These are phyloP conservation scores for Jacana jacana DNA, from an alignment of 2,113 vertebrate species.

Conservation along the genomic window DNA sequence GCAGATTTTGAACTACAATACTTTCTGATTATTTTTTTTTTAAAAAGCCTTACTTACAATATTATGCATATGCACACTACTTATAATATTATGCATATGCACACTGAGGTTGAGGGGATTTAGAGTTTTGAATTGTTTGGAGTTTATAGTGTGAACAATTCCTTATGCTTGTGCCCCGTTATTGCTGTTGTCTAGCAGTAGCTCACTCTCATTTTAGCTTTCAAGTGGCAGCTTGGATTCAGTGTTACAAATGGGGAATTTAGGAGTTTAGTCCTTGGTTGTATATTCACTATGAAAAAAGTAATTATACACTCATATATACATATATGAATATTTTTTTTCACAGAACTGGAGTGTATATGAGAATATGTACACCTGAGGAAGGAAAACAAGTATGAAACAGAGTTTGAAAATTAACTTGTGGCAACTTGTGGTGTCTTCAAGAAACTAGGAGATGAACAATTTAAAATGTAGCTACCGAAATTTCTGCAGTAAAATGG, in stretches of 20 bases:
- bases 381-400: neutral
- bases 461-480: neutral
- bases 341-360: neutral
- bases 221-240: neutral
- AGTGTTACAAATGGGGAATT: neutral
- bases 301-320: no score
- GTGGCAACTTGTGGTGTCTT: neutral
- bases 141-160: neutral
- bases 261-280: neutral
- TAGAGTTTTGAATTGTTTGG: neutral
- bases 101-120: neutral
- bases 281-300: no score
- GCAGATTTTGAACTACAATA: neutral
- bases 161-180: neutral
- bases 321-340: no score
- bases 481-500: neutral
- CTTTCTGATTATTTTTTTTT: neutral
- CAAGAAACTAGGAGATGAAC: neutral
- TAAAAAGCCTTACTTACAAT: neutral
- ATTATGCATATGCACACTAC: neutral
- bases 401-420: neutral
- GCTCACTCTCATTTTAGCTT: neutral
- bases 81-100: neutral
- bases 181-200: neutral
- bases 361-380: neutral